Evolutionary conservation across 2,113 vertebrate genomes (phyloP).

Genomic region (Suncus etruscus): DNA sequence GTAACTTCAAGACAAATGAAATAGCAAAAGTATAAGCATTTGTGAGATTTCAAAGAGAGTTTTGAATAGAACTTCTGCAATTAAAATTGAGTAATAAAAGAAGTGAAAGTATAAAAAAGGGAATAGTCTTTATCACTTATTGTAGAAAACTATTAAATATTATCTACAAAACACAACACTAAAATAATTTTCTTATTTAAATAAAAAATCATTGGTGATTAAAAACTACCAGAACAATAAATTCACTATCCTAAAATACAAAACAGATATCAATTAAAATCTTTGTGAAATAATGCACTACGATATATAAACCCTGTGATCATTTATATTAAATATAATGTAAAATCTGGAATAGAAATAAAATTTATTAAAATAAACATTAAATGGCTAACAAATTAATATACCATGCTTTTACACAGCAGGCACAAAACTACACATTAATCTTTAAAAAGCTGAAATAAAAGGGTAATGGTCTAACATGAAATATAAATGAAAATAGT

Average conservation of each 20-base stretch:
- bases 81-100: not conserved
- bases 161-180: too few species aligned
- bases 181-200: too few species aligned
- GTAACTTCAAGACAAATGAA: not conserved
- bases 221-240: not conserved
- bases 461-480: not conserved
- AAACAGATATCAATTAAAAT: not conserved
- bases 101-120: not conserved
- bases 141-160: not conserved
- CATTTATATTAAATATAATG: not conserved
- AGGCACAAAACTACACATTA: not conserved
- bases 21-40: not conserved
- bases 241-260: not conserved
- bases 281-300: not conserved
- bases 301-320: not conserved
- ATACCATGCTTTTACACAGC: not conserved
- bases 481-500: not conserved
- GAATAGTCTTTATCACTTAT: not conserved
- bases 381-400: not conserved
- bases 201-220: too few species aligned
- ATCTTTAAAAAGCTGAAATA: not conserved
- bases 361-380: not conserved
- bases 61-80: not conserved
- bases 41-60: not conserved
- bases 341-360: not conserved